Evolutionary conservation across 2,888 invertebrate species (phyloP).

Genomic region (Drosophila rubida): DNA sequence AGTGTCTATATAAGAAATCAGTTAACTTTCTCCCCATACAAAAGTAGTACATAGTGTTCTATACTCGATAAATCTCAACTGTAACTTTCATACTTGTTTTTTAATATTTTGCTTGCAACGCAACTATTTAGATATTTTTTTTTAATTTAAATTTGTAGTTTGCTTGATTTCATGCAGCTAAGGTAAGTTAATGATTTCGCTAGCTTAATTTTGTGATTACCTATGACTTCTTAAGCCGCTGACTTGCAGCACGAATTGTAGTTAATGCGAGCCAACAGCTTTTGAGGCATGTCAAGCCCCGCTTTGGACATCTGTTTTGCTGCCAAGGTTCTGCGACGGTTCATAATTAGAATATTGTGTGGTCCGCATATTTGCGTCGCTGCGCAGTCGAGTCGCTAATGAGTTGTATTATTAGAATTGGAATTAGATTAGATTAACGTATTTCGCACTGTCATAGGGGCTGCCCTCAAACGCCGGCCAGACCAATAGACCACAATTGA

Average conservation of each 20-base stretch:
- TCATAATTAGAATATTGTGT: not conserved
- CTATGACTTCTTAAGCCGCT: not conserved
- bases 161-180: too few species aligned
- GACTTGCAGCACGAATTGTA: not conserved
- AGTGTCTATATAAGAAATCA: too few species aligned
- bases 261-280: not conserved
- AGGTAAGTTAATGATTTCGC: too few species aligned
- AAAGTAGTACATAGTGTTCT: too few species aligned
- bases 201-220: not conserved
- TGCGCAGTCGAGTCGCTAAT: constrained; percentile 10
- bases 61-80: too few species aligned
- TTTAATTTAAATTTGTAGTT: too few species aligned
- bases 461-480: too few species aligned
- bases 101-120: too few species aligned
- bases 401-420: constrained; percentile 39
- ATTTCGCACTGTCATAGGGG: constrained; percentile 50
- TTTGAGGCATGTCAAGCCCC: not conserved
- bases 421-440: constrained; percentile 71
- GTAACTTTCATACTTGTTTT: too few species aligned
- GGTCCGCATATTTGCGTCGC: not conserved
- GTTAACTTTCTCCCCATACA: too few species aligned
- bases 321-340: not conserved
- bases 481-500: constrained; percentile 38
- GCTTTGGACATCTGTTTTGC: constrained; percentile 13
- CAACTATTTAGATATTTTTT: too few species aligned